Conservation (phyloP, 2,113 vertebrate genomes). For the Urocolius indicus region DNA sequence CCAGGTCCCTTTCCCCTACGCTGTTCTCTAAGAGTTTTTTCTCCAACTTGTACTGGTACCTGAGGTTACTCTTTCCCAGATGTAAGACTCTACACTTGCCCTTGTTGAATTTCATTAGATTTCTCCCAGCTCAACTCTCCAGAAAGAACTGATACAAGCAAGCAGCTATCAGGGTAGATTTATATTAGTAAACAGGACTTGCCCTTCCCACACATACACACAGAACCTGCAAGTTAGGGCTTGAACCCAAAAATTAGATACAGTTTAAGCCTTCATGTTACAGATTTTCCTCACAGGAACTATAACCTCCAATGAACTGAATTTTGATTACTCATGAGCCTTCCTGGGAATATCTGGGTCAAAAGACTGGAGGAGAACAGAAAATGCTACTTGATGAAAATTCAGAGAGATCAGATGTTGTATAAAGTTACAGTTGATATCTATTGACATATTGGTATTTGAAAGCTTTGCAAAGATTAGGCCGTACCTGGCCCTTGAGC, state of each 20-base stretch:
- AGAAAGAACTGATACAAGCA: not conserved
- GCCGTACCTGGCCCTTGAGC: conserved; percentile 49
- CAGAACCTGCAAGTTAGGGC: not conserved
- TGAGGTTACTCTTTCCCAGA: no score
- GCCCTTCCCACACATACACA: not conserved
- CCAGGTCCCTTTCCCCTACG: no score
- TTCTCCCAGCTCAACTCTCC: no score
- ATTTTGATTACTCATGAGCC: not conserved
- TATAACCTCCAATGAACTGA: not conserved
- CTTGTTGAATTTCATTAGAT: no score
- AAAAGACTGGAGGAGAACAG: not conserved
- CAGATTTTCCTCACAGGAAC: not conserved
- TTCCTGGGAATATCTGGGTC: not conserved
- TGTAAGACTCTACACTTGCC: no score
- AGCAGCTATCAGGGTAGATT: not conserved
- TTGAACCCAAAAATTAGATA: not conserved
- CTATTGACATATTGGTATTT: conserved; percentile 51
- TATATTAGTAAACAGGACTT: not conserved
- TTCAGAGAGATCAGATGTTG: not conserved
- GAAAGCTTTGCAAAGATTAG: conserved; percentile 70
- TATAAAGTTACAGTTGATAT: not conserved
- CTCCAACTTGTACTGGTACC: no score
- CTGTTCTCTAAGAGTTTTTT: no score
- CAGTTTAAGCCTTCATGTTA: not conserved
- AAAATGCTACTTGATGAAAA: not conserved